Evolutionary conservation across 92 coral and sea anemone species (phyloP).

Genomic region (Bergia puertoricense): DNA sequence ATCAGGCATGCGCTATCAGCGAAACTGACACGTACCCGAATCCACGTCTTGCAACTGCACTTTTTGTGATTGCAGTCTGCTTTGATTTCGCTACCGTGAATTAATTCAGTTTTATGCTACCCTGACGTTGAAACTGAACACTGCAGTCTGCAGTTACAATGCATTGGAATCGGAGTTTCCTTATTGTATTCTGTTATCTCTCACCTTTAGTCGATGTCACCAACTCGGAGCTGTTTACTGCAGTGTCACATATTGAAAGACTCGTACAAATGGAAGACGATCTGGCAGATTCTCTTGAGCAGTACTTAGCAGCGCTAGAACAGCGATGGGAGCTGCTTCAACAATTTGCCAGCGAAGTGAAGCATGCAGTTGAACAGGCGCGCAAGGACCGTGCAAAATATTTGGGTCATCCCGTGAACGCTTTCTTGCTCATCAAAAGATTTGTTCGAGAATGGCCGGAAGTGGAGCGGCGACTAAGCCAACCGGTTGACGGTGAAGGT

Average conservation of each 20-base stretch:
- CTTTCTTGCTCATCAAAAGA: constrained; percentile 83
- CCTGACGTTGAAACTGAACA: not conserved
- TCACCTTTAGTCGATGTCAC: not conserved
- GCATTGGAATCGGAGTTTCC: constrained; percentile 1
- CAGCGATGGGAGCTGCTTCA: constrained; percentile 57
- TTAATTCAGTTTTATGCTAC: not conserved
- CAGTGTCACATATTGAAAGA: constrained; percentile 81
- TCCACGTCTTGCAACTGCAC: not conserved
- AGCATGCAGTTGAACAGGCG: constrained; percentile 62
- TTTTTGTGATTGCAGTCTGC: not conserved
- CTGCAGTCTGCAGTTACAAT: not conserved
- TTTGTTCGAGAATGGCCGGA: constrained; percentile 86
- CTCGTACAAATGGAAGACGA: constrained; percentile 79
- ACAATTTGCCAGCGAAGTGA: constrained; percentile 61
- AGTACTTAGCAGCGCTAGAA: constrained; percentile 77
- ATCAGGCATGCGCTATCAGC: constrained; percentile 22
- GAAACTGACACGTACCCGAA: constrained; percentile 9
- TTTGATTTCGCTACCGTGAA: not conserved
- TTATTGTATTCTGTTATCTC: not conserved
- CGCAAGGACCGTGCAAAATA: constrained; percentile 52
- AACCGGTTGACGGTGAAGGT: constrained; percentile 69
- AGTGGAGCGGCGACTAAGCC: constrained; percentile 57
- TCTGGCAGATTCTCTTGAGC: constrained; percentile 73
- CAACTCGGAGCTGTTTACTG: constrained; percentile 76
- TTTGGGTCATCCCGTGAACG: constrained; percentile 85